Conservation (phyloP, 2,113 vertebrate species). For the Uria aalge region DNA sequence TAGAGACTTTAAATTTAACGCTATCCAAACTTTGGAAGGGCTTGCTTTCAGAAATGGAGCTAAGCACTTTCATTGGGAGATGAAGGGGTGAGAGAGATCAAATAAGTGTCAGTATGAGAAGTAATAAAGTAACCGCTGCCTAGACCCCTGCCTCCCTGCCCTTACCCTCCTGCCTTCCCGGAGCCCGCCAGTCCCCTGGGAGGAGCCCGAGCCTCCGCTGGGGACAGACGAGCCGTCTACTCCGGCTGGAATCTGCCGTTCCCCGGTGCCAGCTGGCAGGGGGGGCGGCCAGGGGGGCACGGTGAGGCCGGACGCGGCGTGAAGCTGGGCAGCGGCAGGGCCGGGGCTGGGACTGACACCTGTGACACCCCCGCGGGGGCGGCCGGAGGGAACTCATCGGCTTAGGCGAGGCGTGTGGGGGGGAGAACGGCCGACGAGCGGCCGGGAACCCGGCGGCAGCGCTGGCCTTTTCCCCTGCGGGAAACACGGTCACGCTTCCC, state of each 20-base stretch:
- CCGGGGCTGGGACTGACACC: neutral
- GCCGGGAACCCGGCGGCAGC: neutral
- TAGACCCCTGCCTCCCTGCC: neutral
- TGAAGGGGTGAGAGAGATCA: neutral
- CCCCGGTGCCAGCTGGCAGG: neutral
- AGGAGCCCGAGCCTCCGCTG: neutral
- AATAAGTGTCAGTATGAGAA: neutral
- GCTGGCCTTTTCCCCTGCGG: neutral
- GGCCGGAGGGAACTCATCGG: neutral
- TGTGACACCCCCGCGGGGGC: neutral
- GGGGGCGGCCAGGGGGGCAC: neutral
- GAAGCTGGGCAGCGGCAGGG: neutral
- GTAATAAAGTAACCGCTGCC: neutral
- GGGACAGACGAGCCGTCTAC: neutral
- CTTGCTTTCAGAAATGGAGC: neutral
- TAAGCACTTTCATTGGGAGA: neutral
- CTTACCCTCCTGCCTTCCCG: neutral
- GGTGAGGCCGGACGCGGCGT: neutral
- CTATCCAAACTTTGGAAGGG: neutral
- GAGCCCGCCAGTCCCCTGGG: neutral
- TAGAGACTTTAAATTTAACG: neutral
- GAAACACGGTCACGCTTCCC: neutral
- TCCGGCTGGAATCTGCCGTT: neutral
- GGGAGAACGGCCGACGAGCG: neutral
- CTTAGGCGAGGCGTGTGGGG: too few relatives aligned